Percentiles rank a stretch among this genome's conserved stretches.
phyloP scores from a whole-genome alignment of 2,888 invertebrate genomes.

The Tetropium fuscum region DNA sequence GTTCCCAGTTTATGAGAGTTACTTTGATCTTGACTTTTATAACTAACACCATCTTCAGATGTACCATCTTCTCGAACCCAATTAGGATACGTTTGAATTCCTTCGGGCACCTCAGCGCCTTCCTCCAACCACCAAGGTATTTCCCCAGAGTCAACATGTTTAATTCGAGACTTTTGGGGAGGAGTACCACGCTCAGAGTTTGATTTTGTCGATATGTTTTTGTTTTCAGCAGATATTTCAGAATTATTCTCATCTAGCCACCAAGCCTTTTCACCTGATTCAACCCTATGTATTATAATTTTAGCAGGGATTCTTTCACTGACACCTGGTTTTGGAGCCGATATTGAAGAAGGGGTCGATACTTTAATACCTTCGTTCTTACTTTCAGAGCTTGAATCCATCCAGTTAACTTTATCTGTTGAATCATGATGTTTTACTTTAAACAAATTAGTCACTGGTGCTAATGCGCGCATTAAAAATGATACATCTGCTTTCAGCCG shows the following conservation, averaged over 20 bases:
- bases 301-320: slow-evolving; percentile 66
- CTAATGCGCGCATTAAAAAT: slow-evolving; percentile 79
- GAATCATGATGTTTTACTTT: slow-evolving; percentile 65
- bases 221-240: slow-evolving; percentile 1
- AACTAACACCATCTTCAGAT: no score
- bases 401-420: slow-evolving; percentile 67
- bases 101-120: slow-evolving; percentile 75
- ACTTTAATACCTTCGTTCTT: slow-evolving; percentile 26
- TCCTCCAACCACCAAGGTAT: slow-evolving; percentile 81
- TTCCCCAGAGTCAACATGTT: slow-evolving; percentile 67
- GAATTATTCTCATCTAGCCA: slow-evolving; percentile 64
- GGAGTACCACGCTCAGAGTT: slow-evolving; percentile 9
- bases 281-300: slow-evolving; percentile 60
- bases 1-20: no score
- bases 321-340: background rate
- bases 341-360: slow-evolving; percentile 4
- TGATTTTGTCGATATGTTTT: slow-evolving; percentile 23
- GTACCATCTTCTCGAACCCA: slow-evolving; percentile 50
- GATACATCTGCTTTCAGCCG: slow-evolving; percentile 66
- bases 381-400: slow-evolving; percentile 57
- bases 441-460: slow-evolving; percentile 81
- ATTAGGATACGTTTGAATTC: slow-evolving; percentile 66
- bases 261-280: slow-evolving; percentile 77
- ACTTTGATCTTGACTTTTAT: no score
- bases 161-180: slow-evolving; percentile 31